phyloP scores from a whole-genome alignment of 2,888 invertebrate species.

The Dynastes maya region DNA sequence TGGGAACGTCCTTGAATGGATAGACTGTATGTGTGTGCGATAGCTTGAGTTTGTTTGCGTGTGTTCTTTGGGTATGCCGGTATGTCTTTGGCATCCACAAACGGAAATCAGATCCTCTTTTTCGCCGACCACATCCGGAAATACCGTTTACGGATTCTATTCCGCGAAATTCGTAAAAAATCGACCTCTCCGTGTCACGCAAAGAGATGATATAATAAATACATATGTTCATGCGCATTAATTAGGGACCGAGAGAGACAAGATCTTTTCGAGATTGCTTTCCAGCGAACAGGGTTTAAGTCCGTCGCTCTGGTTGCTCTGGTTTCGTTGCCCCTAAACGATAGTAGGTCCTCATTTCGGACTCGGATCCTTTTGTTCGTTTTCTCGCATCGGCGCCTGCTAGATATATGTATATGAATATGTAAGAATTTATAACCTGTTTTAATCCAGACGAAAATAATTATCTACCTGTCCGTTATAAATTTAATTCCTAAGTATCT shows the following conservation, averaged over 20 bases:
- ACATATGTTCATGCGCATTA: too few relatives aligned
- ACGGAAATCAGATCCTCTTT: constrained; percentile 43
- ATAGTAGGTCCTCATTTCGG: constrained; percentile 2
- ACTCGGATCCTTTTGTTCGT: constrained; percentile 12
- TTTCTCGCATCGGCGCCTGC: constrained; percentile 31
- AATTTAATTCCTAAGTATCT: constrained; percentile 35
- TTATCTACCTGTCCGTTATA: constrained; percentile 40
- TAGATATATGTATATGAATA: constrained; percentile 32
- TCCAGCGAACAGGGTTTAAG: too few relatives aligned
- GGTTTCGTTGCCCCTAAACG: constrained; percentile 1
- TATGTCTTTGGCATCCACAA: constrained; percentile 41
- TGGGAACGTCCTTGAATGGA: constrained; percentile 30
- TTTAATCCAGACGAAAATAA: constrained; percentile 39
- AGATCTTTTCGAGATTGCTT: background rate
- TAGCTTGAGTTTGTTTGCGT: too few relatives aligned
- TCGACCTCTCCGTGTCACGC: too few relatives aligned
- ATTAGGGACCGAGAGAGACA: background rate
- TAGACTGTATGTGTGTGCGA: background rate
- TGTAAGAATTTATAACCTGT: constrained; percentile 37
- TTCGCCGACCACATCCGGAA: constrained; percentile 33
- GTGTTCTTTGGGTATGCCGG: constrained; percentile 8
- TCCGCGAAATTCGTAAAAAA: background rate
- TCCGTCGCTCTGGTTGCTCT: background rate
- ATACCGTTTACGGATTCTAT: constrained; percentile 31
- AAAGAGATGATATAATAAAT: too few relatives aligned